These are phyloP conservation scores for Limnodromus scolopaceus DNA, from an alignment of 2,797 vertebrate species.

Conservation along the genomic window DNA sequence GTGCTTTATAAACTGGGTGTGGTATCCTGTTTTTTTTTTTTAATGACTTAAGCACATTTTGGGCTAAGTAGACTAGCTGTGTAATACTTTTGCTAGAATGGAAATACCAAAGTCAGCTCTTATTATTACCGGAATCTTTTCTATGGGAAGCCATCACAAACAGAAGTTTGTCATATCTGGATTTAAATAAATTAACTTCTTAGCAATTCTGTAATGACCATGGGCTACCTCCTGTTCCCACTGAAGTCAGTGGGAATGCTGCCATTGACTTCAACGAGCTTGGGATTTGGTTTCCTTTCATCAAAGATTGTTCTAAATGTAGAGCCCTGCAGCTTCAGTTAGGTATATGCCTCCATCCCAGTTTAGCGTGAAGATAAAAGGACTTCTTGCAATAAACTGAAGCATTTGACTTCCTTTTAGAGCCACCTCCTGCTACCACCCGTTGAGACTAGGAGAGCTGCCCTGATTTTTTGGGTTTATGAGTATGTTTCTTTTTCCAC, in stretches of 20 bases:
- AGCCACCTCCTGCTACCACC: slow-evolving; percentile 27
- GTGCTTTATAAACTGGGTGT: slow-evolving; percentile 37
- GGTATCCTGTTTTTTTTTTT: slow-evolving; percentile 4
- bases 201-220: neutral
- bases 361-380: neutral
- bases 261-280: neutral
- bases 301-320: slow-evolving; percentile 7
- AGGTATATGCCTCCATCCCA: neutral
- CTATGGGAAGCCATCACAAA: slow-evolving; percentile 3
- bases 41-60: slow-evolving; percentile 49
- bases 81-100: slow-evolving; percentile 33
- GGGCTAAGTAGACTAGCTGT: neutral
- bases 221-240: neutral
- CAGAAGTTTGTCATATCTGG: neutral
- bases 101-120: slow-evolving; percentile 35
- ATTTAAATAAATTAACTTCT: slow-evolving; percentile 12
- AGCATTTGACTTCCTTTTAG: slow-evolving; percentile 19
- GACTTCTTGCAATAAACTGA: slow-evolving; percentile 26
- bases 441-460: slow-evolving; percentile 8
- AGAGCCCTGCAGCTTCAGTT: neutral
- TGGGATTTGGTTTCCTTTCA: neutral
- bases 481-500: slow-evolving; percentile 49
- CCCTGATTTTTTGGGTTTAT: neutral
- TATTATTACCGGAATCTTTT: neutral
- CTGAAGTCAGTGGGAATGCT: slow-evolving; percentile 19